Base-by-base conservation (phyloP, 2,888 invertebrate genomes). In the Parnassius apollo region DNA sequence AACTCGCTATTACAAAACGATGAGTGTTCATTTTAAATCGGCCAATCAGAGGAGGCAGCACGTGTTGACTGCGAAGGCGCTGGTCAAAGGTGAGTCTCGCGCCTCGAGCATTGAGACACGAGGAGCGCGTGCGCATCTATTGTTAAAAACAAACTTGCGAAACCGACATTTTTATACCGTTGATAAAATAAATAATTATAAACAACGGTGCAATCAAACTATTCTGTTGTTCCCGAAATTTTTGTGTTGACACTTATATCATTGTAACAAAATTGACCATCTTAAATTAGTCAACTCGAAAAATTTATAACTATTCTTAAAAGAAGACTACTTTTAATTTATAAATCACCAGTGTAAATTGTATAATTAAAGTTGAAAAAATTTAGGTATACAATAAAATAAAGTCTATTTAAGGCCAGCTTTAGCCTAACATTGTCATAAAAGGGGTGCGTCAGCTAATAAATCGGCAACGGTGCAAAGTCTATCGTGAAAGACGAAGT, bases 401-500 rank as follows among this genome's bases (percentile, higher is more conserved):
- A 68, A 69, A 67, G 65, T 60, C 53, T 59, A 59, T 68, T 68
- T 59, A 66, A 61, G 70, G 76, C 75, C 74, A 74, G 70, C 66
- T 74, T 59, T 67, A 72, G 74, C 71, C 70, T 69, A 67, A 68
- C 71, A 75, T 74, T 85, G 81, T 84, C 83, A 84, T 82, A 75
- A 35, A 74, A 79, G 83, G 86, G 89, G 89, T 84, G 88, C 81
- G 89, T 80, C 86, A 73, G 72, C 85, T 77, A 88, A 90, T 91
- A 91, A 91, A 91, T 91, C 85, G 85, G 76, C 82, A 74, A 75
- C 71, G 69, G 82, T 79, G 73, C 77, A 77, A 54, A 74, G 77
- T 76, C 76, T 74, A 75, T 80, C 82, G 84, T 82, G 86, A 86
- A 84, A 88, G 90, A 91, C 85, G 91, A 85, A 90, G 89, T 90